phyloP scores from a whole-genome alignment of 2,113 vertebrate species.

The Actinemys pallida region DNA sequence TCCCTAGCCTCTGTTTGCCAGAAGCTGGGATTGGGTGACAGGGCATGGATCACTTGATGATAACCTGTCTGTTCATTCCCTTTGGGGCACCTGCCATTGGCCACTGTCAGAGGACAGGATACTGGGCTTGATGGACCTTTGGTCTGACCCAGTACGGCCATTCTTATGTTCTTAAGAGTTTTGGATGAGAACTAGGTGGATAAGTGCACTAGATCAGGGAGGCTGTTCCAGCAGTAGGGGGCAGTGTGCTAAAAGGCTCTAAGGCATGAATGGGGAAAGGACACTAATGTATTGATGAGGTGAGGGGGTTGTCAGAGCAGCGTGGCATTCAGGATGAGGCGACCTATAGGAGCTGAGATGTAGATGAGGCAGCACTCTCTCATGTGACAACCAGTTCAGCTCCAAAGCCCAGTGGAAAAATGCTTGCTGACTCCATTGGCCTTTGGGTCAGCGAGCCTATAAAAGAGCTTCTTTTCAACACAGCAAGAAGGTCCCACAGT shows the following conservation, averaged over 20 bases:
- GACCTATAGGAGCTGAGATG: background rate
- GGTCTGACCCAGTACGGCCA: too few species aligned
- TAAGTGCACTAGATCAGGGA: background rate
- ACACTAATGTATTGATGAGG: background rate
- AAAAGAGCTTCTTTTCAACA: background rate
- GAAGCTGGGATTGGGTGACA: too few species aligned
- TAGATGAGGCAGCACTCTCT: background rate
- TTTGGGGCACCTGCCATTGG: too few species aligned
- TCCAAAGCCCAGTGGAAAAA: background rate
- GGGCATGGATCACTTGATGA: too few species aligned
- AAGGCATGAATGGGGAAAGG: background rate
- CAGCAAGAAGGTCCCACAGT: background rate
- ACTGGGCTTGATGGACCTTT: too few species aligned
- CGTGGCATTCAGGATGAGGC: background rate
- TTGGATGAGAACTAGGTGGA: background rate
- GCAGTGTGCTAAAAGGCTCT: background rate
- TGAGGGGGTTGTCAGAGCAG: background rate
- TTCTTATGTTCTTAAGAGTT: background rate
- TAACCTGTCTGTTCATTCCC: too few species aligned
- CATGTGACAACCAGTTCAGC: background rate
- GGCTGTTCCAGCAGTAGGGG: fast-evolving
- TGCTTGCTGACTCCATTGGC: background rate
- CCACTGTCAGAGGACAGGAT: too few species aligned
- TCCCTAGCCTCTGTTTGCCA: too few species aligned
- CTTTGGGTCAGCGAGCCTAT: background rate